Evolutionary conservation across 2,113 vertebrate genomes (phyloP).

Genomic region (Barbus barbus): DNA sequence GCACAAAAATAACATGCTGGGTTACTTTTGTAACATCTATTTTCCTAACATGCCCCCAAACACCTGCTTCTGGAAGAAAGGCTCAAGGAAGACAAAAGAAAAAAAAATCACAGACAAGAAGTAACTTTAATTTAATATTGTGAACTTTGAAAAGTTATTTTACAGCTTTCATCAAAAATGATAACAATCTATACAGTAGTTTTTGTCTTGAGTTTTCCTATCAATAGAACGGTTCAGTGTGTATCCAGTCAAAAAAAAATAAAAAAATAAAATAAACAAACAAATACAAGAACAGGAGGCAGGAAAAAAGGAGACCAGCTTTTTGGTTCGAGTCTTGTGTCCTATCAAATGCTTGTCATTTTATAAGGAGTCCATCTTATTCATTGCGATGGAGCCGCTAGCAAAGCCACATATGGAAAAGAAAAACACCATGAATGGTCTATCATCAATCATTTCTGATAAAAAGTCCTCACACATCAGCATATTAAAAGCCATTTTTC

Average conservation of each 20-base stretch:
- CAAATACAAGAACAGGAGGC: background rate
- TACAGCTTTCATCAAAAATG: conserved; percentile 95
- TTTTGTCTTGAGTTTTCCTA: conserved; percentile 76
- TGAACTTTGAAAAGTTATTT: conserved; percentile 99
- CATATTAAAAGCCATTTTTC: conserved; percentile 70
- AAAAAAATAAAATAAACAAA: background rate
- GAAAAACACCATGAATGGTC: conserved; percentile 9
- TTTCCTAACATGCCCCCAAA: background rate
- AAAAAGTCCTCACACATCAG: conserved; percentile 58
- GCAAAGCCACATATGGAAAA: conserved; percentile 71
- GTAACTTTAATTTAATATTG: conserved; percentile 99
- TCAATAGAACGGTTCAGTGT: conserved; percentile 89
- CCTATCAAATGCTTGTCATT: conserved; percentile 27
- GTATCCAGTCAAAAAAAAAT: conserved; percentile 82
- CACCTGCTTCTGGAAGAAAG: conserved; percentile 73
- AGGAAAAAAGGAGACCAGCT: conserved; percentile 84
- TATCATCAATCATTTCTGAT: conserved; percentile 69
- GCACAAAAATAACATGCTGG: conserved; percentile 24
- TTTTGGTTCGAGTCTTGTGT: conserved; percentile 56
- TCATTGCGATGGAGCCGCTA: conserved; percentile 63
- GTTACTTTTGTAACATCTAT: background rate
- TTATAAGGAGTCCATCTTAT: conserved; percentile 59
- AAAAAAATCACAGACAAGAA: conserved; percentile 90
- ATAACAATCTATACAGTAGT: conserved; percentile 99
- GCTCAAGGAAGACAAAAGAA: conserved; percentile 73